These are phyloP conservation scores for Torymus tubicola DNA, from an alignment of 2,888 invertebrate genomes.

Conservation along the genomic window DNA sequence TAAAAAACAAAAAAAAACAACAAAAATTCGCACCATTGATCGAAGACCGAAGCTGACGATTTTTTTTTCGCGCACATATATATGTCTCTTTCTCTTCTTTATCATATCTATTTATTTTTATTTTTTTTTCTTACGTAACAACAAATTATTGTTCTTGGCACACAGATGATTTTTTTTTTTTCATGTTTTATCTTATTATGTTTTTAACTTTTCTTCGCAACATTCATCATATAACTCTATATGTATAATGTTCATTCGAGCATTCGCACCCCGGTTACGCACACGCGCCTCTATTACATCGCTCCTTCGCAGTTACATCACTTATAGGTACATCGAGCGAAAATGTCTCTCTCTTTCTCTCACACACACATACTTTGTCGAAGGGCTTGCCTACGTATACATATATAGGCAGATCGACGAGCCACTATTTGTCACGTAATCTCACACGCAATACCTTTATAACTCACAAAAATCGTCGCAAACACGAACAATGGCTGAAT, in stretches of 20 bases:
- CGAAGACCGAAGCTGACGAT: constrained; percentile 50
- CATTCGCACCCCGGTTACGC: constrained; percentile 35
- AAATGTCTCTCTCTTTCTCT: constrained; percentile 28
- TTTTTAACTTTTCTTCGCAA: neutral
- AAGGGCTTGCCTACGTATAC: constrained; percentile 18
- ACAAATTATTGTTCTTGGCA: constrained; percentile 61
- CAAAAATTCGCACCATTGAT: constrained; percentile 56
- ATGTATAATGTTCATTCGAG: constrained; percentile 42
- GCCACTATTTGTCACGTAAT: neutral
- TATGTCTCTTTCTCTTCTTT: constrained; percentile 3
- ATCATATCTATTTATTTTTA: constrained; percentile 2
- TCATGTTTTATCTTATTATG: constrained; percentile 38
- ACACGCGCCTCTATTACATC: too few relatives aligned
- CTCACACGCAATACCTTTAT: neutral
- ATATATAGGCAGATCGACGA: constrained; percentile 26
- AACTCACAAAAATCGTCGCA: constrained; percentile 52
- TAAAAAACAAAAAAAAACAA: neutral
- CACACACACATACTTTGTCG: neutral
- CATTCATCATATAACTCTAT: constrained; percentile 44
- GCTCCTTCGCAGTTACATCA: too few relatives aligned
- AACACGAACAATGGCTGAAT: constrained; percentile 57
- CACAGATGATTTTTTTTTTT: constrained; percentile 54
- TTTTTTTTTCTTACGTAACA: constrained; percentile 46
- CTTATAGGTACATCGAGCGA: neutral
- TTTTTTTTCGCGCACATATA: neutral